phyloP scores from a whole-genome alignment of 2,888 invertebrate species.

The Lasioglossum marginatum region DNA sequence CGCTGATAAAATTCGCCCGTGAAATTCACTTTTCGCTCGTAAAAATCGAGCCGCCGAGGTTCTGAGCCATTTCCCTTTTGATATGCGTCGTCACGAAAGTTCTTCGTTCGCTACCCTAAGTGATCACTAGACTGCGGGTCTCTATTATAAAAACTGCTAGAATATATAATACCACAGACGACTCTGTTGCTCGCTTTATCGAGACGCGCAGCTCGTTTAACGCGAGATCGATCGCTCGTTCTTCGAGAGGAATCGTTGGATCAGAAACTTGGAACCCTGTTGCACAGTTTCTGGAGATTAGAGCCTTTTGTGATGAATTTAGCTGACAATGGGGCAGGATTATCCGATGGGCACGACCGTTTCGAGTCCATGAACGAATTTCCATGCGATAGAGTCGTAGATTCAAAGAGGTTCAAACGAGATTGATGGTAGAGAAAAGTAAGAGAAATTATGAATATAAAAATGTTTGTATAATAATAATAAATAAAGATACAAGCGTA shows the following conservation, averaged over 20 bases:
- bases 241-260: not conserved
- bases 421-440: no score
- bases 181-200: not conserved
- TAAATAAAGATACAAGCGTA: not conserved
- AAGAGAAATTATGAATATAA: not conserved
- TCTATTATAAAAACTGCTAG: no score
- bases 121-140: no score
- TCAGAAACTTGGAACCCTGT: not conserved
- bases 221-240: not conserved
- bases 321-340: not conserved
- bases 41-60: constrained; percentile 72
- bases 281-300: not conserved
- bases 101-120: no score
- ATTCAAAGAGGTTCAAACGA: no score
- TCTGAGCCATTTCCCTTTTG: constrained; percentile 50
- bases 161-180: no score
- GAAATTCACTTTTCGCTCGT: constrained; percentile 80
- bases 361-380: not conserved
- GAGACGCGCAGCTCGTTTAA: not conserved
- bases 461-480: not conserved
- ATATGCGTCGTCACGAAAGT: not conserved
- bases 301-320: not conserved
- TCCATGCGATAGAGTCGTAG: not conserved
- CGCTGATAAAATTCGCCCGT: constrained; percentile 34
- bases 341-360: not conserved